Base-by-base conservation (phyloP, 92 coral and sea anemone genomes). In the Virgularia gustaviana region DNA sequence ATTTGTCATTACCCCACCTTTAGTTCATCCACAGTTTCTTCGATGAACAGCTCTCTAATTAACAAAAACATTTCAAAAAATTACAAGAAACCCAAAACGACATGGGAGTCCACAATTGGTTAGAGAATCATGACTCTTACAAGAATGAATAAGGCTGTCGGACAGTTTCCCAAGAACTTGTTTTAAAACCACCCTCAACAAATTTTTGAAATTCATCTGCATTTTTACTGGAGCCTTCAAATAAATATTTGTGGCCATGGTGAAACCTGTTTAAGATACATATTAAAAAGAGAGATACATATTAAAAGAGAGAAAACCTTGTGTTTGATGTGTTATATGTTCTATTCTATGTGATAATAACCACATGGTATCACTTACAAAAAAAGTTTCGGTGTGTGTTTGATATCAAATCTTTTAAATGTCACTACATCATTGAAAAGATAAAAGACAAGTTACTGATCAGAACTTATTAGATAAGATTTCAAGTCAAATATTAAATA, bases 391-490 rank as follows among this genome's bases (percentile, higher is more conserved):
- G 99, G 99, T 86, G 87, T 79, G 63, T 72, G 75, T 27, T 78
- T 70, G 32, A 89, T 77, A 49, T 81, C 85, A 75, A 94, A 94
- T 68, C 99, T 85, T 53, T 67, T 86, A 28, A 76, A 18, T 32
- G 96, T 94, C 81, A 88, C 97, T 91, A 30, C 23, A 49, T 6
- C 36, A n/a, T n/a, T n/a, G n/a, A n/a, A n/a, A n/a, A n/a, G n/a
- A n/a, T n/a, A n/a, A n/a, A n/a, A n/a, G n/a, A n/a, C n/a, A n/a
- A n/a, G n/a, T n/a, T n/a, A n/a, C n/a, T n/a, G n/a, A n/a, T n/a
- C n/a, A n/a, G n/a, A n/a, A n/a, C n/a, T n/a, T n/a, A n/a, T n/a
- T n/a, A n/a, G n/a, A 35, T 9, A 4, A 65, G 24, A 27, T 12
- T 45, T 41, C n/a, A n/a, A 16, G 12, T 53, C 18, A 33, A 7